Conservation (phyloP, 2,113 vertebrate genomes). For the Chaetops frenatus region DNA sequence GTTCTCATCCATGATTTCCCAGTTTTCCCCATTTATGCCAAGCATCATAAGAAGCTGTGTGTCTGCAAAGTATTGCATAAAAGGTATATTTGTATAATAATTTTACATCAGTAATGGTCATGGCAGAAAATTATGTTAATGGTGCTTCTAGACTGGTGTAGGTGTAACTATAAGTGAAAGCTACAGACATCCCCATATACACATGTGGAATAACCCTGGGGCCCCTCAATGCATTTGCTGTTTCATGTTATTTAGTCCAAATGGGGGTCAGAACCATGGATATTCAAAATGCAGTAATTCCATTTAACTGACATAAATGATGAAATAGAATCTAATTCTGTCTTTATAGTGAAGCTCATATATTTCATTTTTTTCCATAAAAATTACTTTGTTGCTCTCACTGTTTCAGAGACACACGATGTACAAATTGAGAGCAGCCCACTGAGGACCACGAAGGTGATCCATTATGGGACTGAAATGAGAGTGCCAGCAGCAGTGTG, state of each 20-base stretch:
- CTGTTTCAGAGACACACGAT: neutral
- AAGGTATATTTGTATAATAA: neutral
- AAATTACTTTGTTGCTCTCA: neutral
- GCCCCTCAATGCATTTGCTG: neutral
- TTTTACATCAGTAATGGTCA: neutral
- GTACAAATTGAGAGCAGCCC: neutral
- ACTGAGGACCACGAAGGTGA: fast-evolving
- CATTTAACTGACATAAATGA: neutral
- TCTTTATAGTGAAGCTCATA: neutral
- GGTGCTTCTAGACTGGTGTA: neutral
- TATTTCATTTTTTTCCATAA: neutral
- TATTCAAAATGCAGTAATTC: neutral
- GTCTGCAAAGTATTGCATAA: neutral
- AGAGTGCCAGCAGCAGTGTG: neutral
- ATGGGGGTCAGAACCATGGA: fast-evolving
- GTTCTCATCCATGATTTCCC: neutral
- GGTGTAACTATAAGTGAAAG: neutral
- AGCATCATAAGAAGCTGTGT: neutral
- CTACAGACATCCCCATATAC: fast-evolving
- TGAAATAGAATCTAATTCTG: neutral
- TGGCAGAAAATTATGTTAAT: neutral
- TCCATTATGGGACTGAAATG: neutral
- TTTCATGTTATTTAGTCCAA: neutral
- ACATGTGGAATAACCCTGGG: neutral
- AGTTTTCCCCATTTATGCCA: neutral